Evolutionary conservation across 2,797 vertebrate species (phyloP), one percentile per base, ranked within the genome.

Genomic region (Ambastaia sidthimunki): DNA sequence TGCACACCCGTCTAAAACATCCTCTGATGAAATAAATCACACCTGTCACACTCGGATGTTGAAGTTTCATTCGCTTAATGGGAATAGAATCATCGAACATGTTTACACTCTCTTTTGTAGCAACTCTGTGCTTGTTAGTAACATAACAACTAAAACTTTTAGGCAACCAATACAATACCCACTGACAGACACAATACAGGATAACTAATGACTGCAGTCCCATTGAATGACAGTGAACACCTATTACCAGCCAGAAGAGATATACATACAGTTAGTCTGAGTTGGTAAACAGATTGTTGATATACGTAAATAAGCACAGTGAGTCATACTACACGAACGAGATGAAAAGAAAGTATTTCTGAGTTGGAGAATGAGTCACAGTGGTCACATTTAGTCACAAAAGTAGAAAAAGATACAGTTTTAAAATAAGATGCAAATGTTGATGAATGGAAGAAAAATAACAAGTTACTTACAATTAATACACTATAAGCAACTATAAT

Each of bases 331-430:
- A 37, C 70, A 57, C 25, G 41, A 19, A n/a, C 11, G 12, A 79
- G 21, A 65, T 4, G 44, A 65, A 44, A 31, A 54, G 16, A 71
- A 79, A 48, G 37, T 31, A 63, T 78, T 79, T 72, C 44, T 63
- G 59, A 72, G 77, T 70, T 34, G 59, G 4, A 55, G 48, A 79
- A 79, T 80, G 70, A 73, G 48, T 73, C 70, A 73, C 62, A 18
- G 23, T 9, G 57, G 4, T 28, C 16, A 55, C 7, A 62, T n/a
- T 28, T 34, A 60, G 62, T 62, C 55, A 50, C 41, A 63, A 3
- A 77, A 34, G 47, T 25, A 57, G 18, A 59, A 50, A 47, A 48
- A 69, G 21, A 69, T 55, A 55, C 48, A 65, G 57, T 16, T 54
- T 25, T 50, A 48, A 71, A 28, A 18, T 78, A 47, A 21, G 69